Evolutionary conservation across 1,140 invertebrate species (phyloP).

Genomic region (Tetramorium parvispinum): DNA sequence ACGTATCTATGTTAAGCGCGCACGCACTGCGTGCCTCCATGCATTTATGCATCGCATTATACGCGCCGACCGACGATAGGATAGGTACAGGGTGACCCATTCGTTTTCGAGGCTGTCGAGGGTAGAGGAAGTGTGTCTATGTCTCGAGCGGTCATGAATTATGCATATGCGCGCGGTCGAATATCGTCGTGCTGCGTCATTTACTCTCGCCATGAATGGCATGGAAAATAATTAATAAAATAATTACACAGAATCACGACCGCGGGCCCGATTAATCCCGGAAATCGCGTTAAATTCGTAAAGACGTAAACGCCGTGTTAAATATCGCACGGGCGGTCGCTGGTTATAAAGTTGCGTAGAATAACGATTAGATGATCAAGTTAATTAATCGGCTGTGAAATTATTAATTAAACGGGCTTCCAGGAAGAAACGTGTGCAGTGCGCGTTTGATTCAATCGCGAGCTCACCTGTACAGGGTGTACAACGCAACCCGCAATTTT

Average conservation of each 20-base stretch:
- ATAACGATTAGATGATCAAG: slow-evolving; percentile 27
- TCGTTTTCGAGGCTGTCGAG: slow-evolving; percentile 45
- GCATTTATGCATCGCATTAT: slow-evolving; percentile 84
- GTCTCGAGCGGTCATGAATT: slow-evolving; percentile 36
- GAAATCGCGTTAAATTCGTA: slow-evolving; percentile 16
- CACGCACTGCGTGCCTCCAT: slow-evolving; percentile 73
- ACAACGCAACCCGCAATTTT: neutral
- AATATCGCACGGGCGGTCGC: neutral
- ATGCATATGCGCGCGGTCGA: neutral
- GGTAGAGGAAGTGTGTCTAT: slow-evolving; percentile 13
- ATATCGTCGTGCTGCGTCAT: slow-evolving; percentile 4
- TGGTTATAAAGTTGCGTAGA: slow-evolving; percentile 23
- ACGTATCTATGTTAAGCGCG: slow-evolving; percentile 80
- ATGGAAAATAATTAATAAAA: slow-evolving; percentile 41
- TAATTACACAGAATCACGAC: slow-evolving; percentile 7
- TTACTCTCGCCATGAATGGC: neutral
- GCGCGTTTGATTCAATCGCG: neutral
- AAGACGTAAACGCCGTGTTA: neutral
- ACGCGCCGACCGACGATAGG: slow-evolving; percentile 46
- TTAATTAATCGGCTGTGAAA: slow-evolving; percentile 44
- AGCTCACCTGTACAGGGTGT: neutral
- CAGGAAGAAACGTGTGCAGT: too few relatives aligned
- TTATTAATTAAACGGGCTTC: slow-evolving; percentile 29
- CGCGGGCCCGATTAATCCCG: neutral
- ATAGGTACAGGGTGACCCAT: slow-evolving; percentile 61